A percentile compares a stretch with the other conserved stretches of the same genome.
phyloP scores from a whole-genome alignment of 35 echinoderm and acorn worm genomes.

The Patiria miniata region DNA sequence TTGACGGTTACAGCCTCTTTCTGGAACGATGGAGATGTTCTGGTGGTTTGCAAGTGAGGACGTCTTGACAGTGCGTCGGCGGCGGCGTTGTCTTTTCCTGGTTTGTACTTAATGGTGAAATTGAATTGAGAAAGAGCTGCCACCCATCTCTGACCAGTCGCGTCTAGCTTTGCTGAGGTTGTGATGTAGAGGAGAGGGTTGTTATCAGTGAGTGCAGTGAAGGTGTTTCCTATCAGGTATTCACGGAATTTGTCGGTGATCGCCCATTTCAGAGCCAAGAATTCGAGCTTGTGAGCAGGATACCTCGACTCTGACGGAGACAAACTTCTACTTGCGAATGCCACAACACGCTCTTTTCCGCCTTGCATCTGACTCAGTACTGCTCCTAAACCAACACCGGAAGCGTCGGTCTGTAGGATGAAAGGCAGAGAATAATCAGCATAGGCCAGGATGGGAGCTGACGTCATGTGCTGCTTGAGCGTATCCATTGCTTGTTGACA shows the following conservation, averaged over 20 bases:
- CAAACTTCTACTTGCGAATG: slow-evolving; percentile 52
- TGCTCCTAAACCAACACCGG: slow-evolving; percentile 39
- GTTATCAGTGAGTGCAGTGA: too few relatives aligned
- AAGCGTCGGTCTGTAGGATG: slow-evolving; percentile 57
- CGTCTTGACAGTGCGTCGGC: slow-evolving; percentile 45
- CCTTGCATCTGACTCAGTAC: slow-evolving; percentile 59
- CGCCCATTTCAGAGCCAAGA: slow-evolving; percentile 70
- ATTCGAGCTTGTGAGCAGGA: slow-evolving; percentile 80
- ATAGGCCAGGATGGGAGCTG: slow-evolving; percentile 74
- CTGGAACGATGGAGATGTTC: background rate
- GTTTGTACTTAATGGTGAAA: slow-evolving; percentile 32
- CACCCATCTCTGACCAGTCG: too few relatives aligned
- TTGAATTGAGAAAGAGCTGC: background rate
- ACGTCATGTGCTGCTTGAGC: slow-evolving; percentile 44
- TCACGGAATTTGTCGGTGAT: slow-evolving; percentile 74
- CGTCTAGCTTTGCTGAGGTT: too few relatives aligned
- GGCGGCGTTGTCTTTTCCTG: slow-evolving; percentile 19
- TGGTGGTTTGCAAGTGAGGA: background rate
- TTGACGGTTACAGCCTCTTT: background rate
- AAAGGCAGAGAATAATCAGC: slow-evolving; percentile 57
- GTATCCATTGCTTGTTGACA: slow-evolving; percentile 51
- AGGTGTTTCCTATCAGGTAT: slow-evolving; percentile 60
- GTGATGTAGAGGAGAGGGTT: too few relatives aligned
- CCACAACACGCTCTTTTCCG: too few relatives aligned
- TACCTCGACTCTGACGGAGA: slow-evolving; percentile 64